phyloP scores from a whole-genome alignment of 2,888 invertebrate genomes.

The Rhodophaea formosa region DNA sequence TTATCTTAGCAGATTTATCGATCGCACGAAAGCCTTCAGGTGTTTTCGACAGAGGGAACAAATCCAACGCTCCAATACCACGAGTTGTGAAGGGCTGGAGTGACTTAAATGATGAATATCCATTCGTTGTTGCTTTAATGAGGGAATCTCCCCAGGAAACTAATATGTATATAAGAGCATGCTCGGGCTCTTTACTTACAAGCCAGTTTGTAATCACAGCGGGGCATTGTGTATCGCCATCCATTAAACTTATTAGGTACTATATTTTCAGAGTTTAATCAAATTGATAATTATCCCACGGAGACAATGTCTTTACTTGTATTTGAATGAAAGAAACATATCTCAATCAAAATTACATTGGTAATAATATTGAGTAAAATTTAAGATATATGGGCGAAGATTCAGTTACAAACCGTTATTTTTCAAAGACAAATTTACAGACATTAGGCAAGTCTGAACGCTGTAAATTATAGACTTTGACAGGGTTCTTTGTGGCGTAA shows the following conservation, averaged over 20 bases:
- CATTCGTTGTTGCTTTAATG: not conserved
- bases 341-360: no score
- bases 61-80: not conserved
- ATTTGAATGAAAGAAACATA: no score
- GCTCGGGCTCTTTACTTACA: not conserved
- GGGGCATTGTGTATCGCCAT: not conserved
- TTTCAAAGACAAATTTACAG: no score
- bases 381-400: no score
- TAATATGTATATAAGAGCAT: not conserved
- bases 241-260: not conserved
- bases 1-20: not conserved
- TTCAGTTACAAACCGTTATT: no score
- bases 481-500: no score
- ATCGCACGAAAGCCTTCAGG: not conserved
- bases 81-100: not conserved
- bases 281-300: not conserved
- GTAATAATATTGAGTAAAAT: no score
- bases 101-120: not conserved
- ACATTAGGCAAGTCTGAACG: no score
- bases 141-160: no score
- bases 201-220: not conserved
- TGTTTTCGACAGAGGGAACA: not conserved
- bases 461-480: no score
- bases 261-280: not conserved
- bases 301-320: no score